Conservation (phyloP, 2,797 vertebrate species). For the Rhinoraja longicauda region DNA sequence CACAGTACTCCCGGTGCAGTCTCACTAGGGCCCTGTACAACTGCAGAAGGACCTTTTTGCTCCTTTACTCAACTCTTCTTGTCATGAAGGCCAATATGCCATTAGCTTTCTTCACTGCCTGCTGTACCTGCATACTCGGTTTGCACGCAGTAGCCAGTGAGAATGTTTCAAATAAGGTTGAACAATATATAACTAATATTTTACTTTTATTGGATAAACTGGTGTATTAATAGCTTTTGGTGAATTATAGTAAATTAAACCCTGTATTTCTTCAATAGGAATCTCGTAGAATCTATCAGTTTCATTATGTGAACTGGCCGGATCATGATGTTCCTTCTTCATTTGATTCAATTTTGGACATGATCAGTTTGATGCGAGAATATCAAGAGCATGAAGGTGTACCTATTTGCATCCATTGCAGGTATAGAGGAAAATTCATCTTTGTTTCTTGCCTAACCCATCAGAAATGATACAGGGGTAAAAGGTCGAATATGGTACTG, state of each 20-base stretch:
- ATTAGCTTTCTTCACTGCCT: too few species aligned
- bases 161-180: not conserved
- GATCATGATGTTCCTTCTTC: conserved; percentile 97
- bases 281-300: conserved; percentile 82
- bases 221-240: not conserved
- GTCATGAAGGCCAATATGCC: too few species aligned
- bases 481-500: not conserved
- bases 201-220: not conserved
- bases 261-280: conserved; percentile 59
- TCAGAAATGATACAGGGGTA: not conserved
- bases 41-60: too few species aligned
- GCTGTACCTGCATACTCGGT: too few species aligned
- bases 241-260: not conserved
- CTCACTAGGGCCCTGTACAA: too few species aligned
- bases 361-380: conserved; percentile 93
- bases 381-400: conserved; percentile 89
- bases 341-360: conserved; percentile 96
- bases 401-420: conserved; percentile 85
- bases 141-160: too few species aligned
- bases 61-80: too few species aligned
- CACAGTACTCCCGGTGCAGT: too few species aligned
- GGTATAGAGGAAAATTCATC: conserved; percentile 54
- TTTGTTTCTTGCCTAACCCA: not conserved
- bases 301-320: conserved; percentile 97
- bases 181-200: not conserved